These are phyloP conservation scores for Lepus oiostolus DNA, from an alignment of 2,797 vertebrate species.

Conservation along the genomic window DNA sequence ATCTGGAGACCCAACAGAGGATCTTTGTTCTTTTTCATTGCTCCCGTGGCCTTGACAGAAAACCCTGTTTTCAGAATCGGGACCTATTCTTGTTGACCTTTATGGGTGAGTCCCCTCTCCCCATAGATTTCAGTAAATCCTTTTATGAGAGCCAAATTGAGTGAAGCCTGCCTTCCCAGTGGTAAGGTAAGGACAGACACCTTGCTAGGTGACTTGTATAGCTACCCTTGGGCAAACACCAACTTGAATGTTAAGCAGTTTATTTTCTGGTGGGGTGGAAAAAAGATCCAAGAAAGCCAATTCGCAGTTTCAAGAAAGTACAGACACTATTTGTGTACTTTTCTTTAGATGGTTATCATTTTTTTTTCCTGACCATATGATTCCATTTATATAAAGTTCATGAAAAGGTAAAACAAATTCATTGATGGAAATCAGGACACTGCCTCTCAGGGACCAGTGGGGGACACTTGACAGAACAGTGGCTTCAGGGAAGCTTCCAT, in stretches of 20 bases:
- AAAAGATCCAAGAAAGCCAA: slow-evolving; percentile 69
- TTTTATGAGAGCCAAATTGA: slow-evolving; percentile 73
- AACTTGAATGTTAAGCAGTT: slow-evolving; percentile 49
- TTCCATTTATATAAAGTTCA: not conserved
- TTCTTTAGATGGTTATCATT: slow-evolving; percentile 66
- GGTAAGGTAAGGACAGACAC: slow-evolving; percentile 82
- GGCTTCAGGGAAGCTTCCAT: not conserved
- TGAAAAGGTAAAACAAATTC: not conserved
- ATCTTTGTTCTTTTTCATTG: slow-evolving; percentile 13
- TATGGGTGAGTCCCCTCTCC: not conserved
- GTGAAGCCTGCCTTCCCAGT: slow-evolving; percentile 79
- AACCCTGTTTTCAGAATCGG: not conserved
- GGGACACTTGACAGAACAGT: not conserved
- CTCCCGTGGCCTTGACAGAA: not conserved
- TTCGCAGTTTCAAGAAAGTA: slow-evolving; percentile 84
- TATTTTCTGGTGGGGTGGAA: not conserved
- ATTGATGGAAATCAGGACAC: not conserved
- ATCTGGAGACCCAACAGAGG: not conserved
- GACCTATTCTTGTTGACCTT: slow-evolving; percentile 21
- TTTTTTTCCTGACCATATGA: not conserved
- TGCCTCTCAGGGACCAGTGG: too few relatives aligned
- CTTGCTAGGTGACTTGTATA: slow-evolving; percentile 72
- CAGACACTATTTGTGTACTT: slow-evolving; percentile 66
- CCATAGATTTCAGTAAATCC: slow-evolving; percentile 20
- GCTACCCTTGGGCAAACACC: slow-evolving; percentile 79